Base-by-base conservation (phyloP, 2,888 invertebrate genomes). In the Tetheella fluctuosa region DNA sequence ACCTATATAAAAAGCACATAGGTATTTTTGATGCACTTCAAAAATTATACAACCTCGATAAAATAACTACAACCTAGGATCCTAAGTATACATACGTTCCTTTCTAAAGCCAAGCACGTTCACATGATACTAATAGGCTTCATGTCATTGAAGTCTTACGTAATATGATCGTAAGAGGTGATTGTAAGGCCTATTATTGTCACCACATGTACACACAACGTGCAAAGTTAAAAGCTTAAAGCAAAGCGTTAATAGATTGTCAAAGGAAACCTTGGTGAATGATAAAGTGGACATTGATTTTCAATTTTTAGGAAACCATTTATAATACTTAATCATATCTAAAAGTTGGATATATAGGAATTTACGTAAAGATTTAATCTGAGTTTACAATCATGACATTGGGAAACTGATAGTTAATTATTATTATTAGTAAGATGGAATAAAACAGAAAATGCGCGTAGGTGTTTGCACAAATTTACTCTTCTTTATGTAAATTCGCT, bases 21-120 rank as follows among this genome's bases (percentile, higher is more conserved):
- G 1, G 4, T 7, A 2, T 30, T 30, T 30, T 8, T 10, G 30
- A 30, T 8, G 1, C 30, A 30, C 30, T 8, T 10, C 30, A 30
- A 48, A 20, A 10, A 10, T 8, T 2, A 20, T 20, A 48, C 15
- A 10, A 48, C 48, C 48, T 48, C 6, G 20, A 48, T 7, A 48
- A 8, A 48, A 20, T 20, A 20, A 48, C 20, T 20, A 20, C 10
- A 48, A 17, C 48, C 20, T 48, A 48, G 48, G 6, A 37, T 13
- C 4, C 34, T 2, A 34, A 37, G 23, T 20, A 30, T 15, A 17
- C 4, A 30, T 17, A 5, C 7, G 34, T 20, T 55, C 55, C 55
- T 55, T 55, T 55, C 55, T 55, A 55, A 55, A 55, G 34, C 55
- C 34, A 34, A 13, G 48, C 20, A 34, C 55, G 34, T 34, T 34